phyloP scores from a whole-genome alignment of 2,797 vertebrate genomes.

The Acipenser oxyrinchus region DNA sequence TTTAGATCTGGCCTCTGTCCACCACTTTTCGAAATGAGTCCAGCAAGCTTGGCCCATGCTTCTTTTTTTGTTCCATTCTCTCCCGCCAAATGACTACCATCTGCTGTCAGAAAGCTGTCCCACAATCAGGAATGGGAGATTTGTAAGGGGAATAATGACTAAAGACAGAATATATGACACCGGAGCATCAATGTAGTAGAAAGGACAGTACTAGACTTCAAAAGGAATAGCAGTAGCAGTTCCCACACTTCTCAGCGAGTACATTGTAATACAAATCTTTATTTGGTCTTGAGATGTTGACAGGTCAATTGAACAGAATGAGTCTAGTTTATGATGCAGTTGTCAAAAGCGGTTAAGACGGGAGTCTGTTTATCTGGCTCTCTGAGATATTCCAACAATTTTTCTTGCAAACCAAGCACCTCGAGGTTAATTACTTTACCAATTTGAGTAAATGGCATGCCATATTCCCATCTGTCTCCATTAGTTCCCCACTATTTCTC shows the following conservation, averaged over 20 bases:
- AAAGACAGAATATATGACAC: conserved; percentile 56
- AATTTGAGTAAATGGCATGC: conserved; percentile 89
- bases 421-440: conserved; percentile 90
- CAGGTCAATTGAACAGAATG: conserved; percentile 86
- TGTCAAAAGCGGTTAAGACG: conserved; percentile 81
- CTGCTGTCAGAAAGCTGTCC: conserved; percentile 70
- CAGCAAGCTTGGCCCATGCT: conserved; percentile 54
- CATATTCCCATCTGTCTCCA: conserved; percentile 88
- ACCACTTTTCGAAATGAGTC: conserved; percentile 58
- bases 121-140: conserved; percentile 55
- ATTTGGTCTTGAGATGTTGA: conserved; percentile 81
- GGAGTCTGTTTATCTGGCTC: conserved; percentile 77
- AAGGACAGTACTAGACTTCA: conserved; percentile 50
- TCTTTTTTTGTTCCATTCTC: conserved; percentile 57
- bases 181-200: conserved; percentile 42
- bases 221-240: conserved; percentile 52
- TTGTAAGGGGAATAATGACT: conserved; percentile 60
- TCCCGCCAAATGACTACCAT: conserved; percentile 66
- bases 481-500: conserved; percentile 86
- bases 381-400: conserved; percentile 75
- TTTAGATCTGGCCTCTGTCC: conserved; percentile 60
- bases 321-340: conserved; percentile 86
- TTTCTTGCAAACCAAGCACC: conserved; percentile 80
- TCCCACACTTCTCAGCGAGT: conserved; percentile 60
- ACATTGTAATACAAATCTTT: conserved; percentile 84